These are phyloP conservation scores for Brachypodius melanocephalos DNA, from an alignment of 2,113 vertebrate species.

Conservation along the genomic window DNA sequence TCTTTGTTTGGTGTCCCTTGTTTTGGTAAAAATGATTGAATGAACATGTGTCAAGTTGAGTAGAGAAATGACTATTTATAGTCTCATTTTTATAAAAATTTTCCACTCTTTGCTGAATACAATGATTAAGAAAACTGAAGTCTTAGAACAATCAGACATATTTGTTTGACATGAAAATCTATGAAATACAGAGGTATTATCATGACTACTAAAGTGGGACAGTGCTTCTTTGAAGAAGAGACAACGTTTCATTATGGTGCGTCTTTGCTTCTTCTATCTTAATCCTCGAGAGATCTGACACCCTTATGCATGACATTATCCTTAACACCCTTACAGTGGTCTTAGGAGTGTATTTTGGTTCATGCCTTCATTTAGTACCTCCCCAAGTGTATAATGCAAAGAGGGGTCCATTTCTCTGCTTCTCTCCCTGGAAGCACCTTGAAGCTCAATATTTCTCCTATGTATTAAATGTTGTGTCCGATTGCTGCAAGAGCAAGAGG, in stretches of 20 bases:
- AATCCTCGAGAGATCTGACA: background rate
- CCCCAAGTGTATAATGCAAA: background rate
- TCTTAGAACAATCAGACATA: background rate
- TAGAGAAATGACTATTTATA: background rate
- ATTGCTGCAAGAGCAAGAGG: background rate
- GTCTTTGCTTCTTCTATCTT: background rate
- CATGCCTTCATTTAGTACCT: background rate
- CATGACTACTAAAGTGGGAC: background rate
- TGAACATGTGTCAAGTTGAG: background rate
- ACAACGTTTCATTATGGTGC: background rate
- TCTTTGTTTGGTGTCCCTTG: background rate
- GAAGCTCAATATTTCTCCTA: background rate
- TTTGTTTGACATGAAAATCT: background rate
- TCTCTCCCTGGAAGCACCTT: background rate
- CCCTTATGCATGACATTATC: rapidly evolving
- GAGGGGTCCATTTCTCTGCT: background rate
- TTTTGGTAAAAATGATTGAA: background rate
- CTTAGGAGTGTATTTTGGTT: background rate
- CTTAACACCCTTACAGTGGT: background rate
- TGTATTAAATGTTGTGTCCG: background rate
- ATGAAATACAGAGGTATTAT: background rate
- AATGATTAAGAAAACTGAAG: background rate
- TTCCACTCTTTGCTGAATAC: background rate
- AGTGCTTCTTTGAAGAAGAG: background rate
- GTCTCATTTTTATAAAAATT: background rate